Evolutionary conservation across 2,113 vertebrate genomes (phyloP), one percentile per base, ranked within the genome.

Genomic region (Pimephales promelas): DNA sequence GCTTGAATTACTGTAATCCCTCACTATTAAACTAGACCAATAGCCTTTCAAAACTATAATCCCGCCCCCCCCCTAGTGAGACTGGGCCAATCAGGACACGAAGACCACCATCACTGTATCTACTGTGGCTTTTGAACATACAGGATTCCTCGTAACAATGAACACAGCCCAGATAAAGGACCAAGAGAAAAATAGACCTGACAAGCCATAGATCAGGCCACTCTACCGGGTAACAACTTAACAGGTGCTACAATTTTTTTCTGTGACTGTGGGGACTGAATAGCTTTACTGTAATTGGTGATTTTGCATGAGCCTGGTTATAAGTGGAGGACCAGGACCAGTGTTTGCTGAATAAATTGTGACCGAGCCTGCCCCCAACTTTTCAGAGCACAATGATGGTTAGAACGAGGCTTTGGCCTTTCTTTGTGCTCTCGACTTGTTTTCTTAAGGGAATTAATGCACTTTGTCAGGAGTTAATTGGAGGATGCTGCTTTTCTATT

Each of bases 401-500:
- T 36, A 81, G 81, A 86, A 87, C 79, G 66, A 54, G 22, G 89
- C 89, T 91, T 90, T 87, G 84, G 86, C 86, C 88, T 52, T 31
- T 87, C 90, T 89, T 92, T 92, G 90, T 90, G 90, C 88, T 88
- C 88, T 88, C 62, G 79, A 66, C 80, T 62, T 91, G 89, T 92
- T 93, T 92, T 85, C 89, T 88, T 81, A 85, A 80, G 73, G 62
- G 82, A 87, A 82, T 90, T 88, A 54, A 86, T 86, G 87, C 89
- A 89, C 90, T 85, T 86, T 87, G 88, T 92, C 91, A 84, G 73
- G 84, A 88, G 86, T 90, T 93, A 94, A 94, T 93, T 93, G 91
- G 91, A 84, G 84, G 88, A 88, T 70, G 57, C 74, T 26, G 84
- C 83, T 82, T 86, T 87, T 91, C 91, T 93, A 64, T 89, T 31